Percentiles rank a stretch among this genome's conserved stretches.
Conservation (phyloP, 1,140 invertebrate genomes). For the Patella vulgata region DNA sequence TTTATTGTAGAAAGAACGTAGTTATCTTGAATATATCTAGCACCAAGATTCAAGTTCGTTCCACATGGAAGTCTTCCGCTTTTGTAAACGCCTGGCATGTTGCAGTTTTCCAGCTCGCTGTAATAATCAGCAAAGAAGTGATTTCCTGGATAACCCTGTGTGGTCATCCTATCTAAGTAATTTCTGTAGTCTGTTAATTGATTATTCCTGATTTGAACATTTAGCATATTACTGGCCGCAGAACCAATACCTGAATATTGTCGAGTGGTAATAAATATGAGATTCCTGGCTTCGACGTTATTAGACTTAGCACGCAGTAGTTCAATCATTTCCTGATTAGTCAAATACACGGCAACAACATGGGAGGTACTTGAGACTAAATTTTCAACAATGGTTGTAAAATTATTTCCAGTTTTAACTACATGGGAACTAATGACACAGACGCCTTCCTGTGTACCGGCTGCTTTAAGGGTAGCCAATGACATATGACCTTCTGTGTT, state of each 20-base stretch:
- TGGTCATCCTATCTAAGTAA: constrained; percentile 23
- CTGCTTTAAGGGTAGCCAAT: constrained; percentile 31
- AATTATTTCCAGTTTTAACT: constrained; percentile 18
- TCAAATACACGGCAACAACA: constrained; percentile 43
- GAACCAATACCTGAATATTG: constrained; percentile 6
- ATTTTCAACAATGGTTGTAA: constrained; percentile 19
- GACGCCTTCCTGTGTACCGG: constrained; percentile 44
- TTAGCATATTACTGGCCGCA: constrained; percentile 39
- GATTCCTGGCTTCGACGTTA: neutral
- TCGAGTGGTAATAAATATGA: constrained; percentile 2
- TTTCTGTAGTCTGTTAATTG: constrained; percentile 23
- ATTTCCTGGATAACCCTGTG: constrained; percentile 18
- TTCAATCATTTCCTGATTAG: constrained; percentile 18
- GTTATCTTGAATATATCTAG: constrained; percentile 39
- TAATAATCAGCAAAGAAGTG: constrained; percentile 51
- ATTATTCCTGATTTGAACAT: constrained; percentile 38
- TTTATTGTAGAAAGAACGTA: constrained; percentile 54
- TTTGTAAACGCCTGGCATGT: constrained; percentile 50
- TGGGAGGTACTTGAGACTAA: constrained; percentile 18
- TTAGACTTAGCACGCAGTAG: constrained; percentile 29
- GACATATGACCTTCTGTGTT: constrained; percentile 40
- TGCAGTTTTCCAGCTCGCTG: constrained; percentile 48
- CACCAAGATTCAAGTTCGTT: constrained; percentile 15
- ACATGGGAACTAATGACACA: constrained; percentile 43
- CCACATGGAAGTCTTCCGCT: constrained; percentile 28